Base-by-base conservation (phyloP, 2,797 vertebrate genomes). In the Poliocrania exsul region DNA sequence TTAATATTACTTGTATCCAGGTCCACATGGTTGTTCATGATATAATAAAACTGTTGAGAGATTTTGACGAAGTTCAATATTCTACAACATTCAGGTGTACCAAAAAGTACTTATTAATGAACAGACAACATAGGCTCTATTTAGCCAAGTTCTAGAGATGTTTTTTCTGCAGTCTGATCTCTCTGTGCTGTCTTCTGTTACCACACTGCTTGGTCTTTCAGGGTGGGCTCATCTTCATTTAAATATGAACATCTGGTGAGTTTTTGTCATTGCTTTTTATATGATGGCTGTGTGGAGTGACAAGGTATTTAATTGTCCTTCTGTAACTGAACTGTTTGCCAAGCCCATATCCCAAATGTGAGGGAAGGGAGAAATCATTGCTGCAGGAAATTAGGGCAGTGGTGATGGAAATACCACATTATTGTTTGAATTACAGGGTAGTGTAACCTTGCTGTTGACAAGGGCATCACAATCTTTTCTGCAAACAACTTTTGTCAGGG, bases 221-320 rank as follows among this genome's bases (percentile, higher is more conserved):
- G 28, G 9, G 5, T 60, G n/a, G 60, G 13, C 70, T 90, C 6
- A 11, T 38, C 51, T 25, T 66, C 16, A 88, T 51, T 87, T 77
- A 92, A 90, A 72, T 25, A 16, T 62, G 77, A 90, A 35, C 49
- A 89, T 81, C 54, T 88, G 64, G 77, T 86, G 64, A 88, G 73
- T 73, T 94, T 94, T 62, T 95, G 70, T 81, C 38, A 37, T 93
- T 89, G 86, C 18, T 79, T 96, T 90, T 92, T 86, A 57, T 79
- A 29, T 3, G 13, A 67, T 81, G 79, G 62, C 84, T 71, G 86
- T 88, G 16, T 9, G 42, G 69, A 92, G 53, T 75, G 85, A 56
- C 66, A 81, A 80, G 38, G 25, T 66, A 70, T 37, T 75, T 54
- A 56, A 77, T 50, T 38, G 47, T 90, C 57, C 89, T 95, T 1